These are phyloP conservation scores for Abrostola tripartita DNA, from an alignment of 2,888 invertebrate genomes.

Conservation along the genomic window DNA sequence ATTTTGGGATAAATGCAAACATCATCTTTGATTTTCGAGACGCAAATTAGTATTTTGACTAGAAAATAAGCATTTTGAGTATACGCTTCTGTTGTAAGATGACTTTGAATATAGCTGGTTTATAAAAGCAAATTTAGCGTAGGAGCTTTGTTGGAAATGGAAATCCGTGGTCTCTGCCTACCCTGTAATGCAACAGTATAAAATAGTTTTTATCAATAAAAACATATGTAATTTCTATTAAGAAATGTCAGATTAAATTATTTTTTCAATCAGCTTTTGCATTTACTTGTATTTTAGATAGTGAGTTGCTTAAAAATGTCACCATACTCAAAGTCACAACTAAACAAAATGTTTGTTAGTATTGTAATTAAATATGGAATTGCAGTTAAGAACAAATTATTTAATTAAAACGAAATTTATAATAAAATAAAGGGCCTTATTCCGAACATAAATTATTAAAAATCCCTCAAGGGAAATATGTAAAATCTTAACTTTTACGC, in stretches of 20 bases:
- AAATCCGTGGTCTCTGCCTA: no score
- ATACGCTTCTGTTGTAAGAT: constrained; percentile 40
- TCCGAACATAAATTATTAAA: not conserved
- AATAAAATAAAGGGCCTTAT: constrained; percentile 36
- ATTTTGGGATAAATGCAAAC: constrained; percentile 57
- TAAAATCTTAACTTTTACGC: constrained; percentile 19
- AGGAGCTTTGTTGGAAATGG: no score
- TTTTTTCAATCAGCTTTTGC: not conserved
- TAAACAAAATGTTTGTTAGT: constrained; percentile 34
- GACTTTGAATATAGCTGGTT: constrained; percentile 23
- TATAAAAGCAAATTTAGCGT: no score
- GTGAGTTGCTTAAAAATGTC: not conserved
- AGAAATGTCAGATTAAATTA: not conserved
- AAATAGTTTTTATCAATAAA: no score
- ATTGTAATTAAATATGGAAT: constrained; percentile 38
- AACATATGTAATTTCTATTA: not conserved
- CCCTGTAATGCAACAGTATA: no score
- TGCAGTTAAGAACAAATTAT: constrained; percentile 31
- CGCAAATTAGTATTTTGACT: constrained; percentile 64
- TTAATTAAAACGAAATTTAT: constrained; percentile 19
- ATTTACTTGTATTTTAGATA: no score
- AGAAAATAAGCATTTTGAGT: constrained; percentile 62
- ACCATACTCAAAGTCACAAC: constrained; percentile 20
- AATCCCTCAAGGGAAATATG: not conserved
- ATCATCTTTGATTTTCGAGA: constrained; percentile 48